Percentiles rank a stretch among this genome's conserved stretches.
Evolutionary conservation across 35 echinoderm and acorn worm genomes (phyloP).

Genomic region (Diadema setosum): DNA sequence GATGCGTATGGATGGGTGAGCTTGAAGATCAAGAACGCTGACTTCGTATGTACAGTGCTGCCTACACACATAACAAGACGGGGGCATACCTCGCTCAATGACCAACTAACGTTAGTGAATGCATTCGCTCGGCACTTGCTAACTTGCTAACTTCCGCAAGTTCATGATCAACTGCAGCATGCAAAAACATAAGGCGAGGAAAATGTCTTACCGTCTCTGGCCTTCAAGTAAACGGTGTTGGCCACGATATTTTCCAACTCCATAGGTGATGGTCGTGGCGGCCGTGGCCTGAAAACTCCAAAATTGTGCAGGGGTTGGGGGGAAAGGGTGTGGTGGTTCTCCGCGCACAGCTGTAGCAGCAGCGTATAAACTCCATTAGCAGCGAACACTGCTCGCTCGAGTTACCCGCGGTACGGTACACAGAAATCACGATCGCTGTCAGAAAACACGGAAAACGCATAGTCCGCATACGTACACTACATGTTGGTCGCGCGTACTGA

Average conservation of each 20-base stretch:
- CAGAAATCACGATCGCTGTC: background rate
- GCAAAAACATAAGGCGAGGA: background rate
- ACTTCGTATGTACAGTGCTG: too few species aligned
- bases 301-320: background rate
- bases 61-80: too few species aligned
- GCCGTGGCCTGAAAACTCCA: background rate
- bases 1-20: too few species aligned
- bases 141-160: background rate
- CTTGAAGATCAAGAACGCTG: too few species aligned
- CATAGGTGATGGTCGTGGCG: conserved; percentile 49
- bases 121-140: too few species aligned
- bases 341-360: background rate
- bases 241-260: conserved; percentile 99
- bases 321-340: conserved; percentile 21
- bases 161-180: background rate
- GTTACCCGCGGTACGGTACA: background rate
- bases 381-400: background rate
- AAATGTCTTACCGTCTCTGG: conserved; percentile 87
- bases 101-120: too few species aligned
- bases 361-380: background rate
- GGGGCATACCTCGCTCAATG: too few species aligned
- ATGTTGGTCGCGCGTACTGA: background rate
- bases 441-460: background rate
- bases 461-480: background rate
- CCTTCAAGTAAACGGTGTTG: conserved; percentile 98